phyloP scores from a whole-genome alignment of 1,140 invertebrate genomes.

The Heliconius melpomene region DNA sequence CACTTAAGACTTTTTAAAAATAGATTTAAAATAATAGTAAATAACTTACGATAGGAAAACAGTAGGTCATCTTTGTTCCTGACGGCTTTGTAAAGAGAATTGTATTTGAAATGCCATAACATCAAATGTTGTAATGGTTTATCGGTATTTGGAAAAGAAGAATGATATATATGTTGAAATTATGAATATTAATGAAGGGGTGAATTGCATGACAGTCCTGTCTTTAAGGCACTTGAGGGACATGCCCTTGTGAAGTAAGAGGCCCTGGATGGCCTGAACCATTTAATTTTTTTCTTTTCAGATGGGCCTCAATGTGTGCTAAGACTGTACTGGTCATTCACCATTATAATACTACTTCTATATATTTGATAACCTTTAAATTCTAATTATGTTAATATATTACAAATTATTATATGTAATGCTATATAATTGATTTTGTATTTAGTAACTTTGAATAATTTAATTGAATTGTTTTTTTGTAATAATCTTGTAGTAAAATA shows the following conservation, averaged over 20 bases:
- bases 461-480: not conserved
- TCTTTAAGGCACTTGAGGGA: too few species aligned
- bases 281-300: too few species aligned
- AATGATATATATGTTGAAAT: not conserved
- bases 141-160: not conserved
- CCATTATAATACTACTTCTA: conserved; percentile 4
- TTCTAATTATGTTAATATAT: not conserved
- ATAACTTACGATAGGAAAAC: conserved; percentile 1
- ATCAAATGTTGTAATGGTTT: conserved; percentile 1
- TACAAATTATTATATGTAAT: too few species aligned
- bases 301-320: too few species aligned
- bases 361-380: not conserved
- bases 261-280: too few species aligned
- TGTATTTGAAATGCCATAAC: not conserved
- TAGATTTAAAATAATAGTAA: conserved; percentile 10
- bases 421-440: too few species aligned
- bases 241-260: too few species aligned
- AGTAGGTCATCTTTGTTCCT: not conserved
- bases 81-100: not conserved
- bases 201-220: not conserved
- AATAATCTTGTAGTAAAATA: not conserved
- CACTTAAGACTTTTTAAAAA: conserved; percentile 16
- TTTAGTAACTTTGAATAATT: not conserved
- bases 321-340: not conserved
- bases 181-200: not conserved